These are phyloP conservation scores for Pelosia muscerda DNA, from an alignment of 2,888 invertebrate species.

Conservation along the genomic window DNA sequence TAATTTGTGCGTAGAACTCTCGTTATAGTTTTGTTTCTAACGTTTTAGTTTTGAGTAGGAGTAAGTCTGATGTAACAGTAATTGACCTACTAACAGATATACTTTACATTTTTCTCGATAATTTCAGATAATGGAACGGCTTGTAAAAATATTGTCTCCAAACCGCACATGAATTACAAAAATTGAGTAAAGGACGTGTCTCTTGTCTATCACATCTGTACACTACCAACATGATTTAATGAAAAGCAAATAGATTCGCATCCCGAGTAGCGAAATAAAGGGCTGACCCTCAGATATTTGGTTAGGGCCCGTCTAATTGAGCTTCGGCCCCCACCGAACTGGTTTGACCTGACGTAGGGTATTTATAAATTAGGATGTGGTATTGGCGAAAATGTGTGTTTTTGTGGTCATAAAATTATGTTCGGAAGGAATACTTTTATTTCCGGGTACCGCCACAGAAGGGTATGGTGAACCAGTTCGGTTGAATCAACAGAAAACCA, in stretches of 20 bases:
- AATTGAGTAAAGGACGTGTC: constrained; percentile 12
- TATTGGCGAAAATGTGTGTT: constrained; percentile 9
- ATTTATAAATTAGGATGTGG: constrained; percentile 17
- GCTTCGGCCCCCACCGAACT: constrained; percentile 19
- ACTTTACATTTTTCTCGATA: too few relatives aligned
- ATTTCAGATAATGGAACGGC: too few relatives aligned
- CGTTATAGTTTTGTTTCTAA: too few relatives aligned
- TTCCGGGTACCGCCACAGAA: background rate
- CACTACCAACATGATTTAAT: constrained; percentile 52
- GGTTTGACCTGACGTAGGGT: constrained; percentile 13
- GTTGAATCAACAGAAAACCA: background rate
- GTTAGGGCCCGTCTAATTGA: constrained; percentile 47
- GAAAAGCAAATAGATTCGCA: constrained; percentile 58
- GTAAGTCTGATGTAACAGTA: too few relatives aligned
- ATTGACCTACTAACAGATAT: too few relatives aligned
- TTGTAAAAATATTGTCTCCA: background rate
- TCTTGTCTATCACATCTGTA: constrained; percentile 30
- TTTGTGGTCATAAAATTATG: background rate
- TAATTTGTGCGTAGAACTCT: too few relatives aligned
- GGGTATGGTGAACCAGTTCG: background rate
- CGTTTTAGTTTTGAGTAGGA: too few relatives aligned
- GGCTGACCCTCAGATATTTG: constrained; percentile 50
- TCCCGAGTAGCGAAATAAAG: constrained; percentile 45
- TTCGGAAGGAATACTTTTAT: background rate
- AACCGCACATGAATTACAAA: background rate